Evolutionary conservation across 2,113 vertebrate species (phyloP), one percentile per base, ranked within the genome.

Genomic region (Charadrius vociferus): DNA sequence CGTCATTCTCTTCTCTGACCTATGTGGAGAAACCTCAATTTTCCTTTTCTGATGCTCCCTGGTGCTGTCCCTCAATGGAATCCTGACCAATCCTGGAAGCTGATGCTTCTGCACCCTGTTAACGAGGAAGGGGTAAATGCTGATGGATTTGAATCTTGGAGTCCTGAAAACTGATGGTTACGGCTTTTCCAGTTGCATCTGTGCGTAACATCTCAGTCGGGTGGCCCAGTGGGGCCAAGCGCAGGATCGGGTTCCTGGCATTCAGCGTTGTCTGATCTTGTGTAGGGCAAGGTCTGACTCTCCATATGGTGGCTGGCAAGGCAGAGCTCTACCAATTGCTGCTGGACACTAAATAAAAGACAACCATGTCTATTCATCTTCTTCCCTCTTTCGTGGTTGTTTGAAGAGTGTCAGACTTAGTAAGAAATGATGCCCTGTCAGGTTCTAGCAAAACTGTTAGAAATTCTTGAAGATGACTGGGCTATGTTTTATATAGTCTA

Each of bases 141-240:
- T 73, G 37, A 17, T 56, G n/a, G 41, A 22, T 66, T 88, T 83
- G 26, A 70, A 26, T 27, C 61, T 56, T 73, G 16, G 45, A 62
- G 8, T 56, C 80, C 21, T 36, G 32, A 70, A 73, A 43, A 59
- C 27, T 53, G n/a, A 5, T 27, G 7, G 9, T 29, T 43, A 23
- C 5, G 49, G 15, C n/a, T 68, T 68, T 91, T 86, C 19, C 15
- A 39, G 2, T 39, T 55, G 53, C 7, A 12, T 53, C 50, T 74
- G 30, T 65, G 22, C 6, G 13, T 80, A 62, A 23, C 14, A 4
- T 43, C 0, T 0, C 18, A 22, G 30, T 13, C 0, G 3, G n/a
- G 8, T 79, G 41, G 30, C 23, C 13, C 23, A 5, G 0, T 24
- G 74, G 23, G 30, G 12, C 50, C 1, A 1, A 65, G 14, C 0